These are phyloP conservation scores for Brachyhypopomus gauderio DNA, from an alignment of 2,113 vertebrate species.

Conservation along the genomic window DNA sequence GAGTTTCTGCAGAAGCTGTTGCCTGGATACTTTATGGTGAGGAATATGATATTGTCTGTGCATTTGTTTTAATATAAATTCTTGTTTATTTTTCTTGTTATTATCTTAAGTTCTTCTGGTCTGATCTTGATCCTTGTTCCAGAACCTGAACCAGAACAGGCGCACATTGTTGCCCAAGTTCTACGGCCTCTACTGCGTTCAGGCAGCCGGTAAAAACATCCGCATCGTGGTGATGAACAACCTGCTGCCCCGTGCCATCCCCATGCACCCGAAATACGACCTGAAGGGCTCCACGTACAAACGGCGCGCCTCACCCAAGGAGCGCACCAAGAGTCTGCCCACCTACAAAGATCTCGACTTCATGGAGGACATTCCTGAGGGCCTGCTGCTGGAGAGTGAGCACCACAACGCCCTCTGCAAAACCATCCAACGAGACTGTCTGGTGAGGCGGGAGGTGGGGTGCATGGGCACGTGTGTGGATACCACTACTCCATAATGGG, in stretches of 20 bases:
- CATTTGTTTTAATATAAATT: not conserved
- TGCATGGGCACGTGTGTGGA: not conserved
- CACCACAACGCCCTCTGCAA: constrained; percentile 87
- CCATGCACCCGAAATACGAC: constrained; percentile 94
- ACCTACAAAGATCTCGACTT: constrained; percentile 95
- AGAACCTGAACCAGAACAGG: constrained; percentile 96
- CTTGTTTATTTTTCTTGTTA: not conserved
- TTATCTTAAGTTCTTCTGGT: not conserved
- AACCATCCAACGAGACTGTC: constrained; percentile 90
- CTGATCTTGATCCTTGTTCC: constrained; percentile 8
- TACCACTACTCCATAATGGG: too few species aligned
- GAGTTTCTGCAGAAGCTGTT: constrained; percentile 95
- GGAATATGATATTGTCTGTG: constrained; percentile 26
- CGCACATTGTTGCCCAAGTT: constrained; percentile 93
- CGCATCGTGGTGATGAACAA: constrained; percentile 96
- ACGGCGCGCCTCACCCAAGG: constrained; percentile 84
- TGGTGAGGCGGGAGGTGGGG: constrained; percentile 72
- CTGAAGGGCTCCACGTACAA: constrained; percentile 95
- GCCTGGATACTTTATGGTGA: constrained; percentile 95
- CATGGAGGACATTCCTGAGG: constrained; percentile 81
- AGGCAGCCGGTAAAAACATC: constrained; percentile 90
- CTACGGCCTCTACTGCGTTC: constrained; percentile 92
- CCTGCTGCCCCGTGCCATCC: constrained; percentile 83
- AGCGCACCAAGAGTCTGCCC: constrained; percentile 82
- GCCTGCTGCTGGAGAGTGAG: constrained; percentile 83